Percentiles rank a stretch among this genome's conserved stretches.
phyloP scores from a whole-genome alignment of 2,113 vertebrate genomes.

The Scalopus aquaticus region DNA sequence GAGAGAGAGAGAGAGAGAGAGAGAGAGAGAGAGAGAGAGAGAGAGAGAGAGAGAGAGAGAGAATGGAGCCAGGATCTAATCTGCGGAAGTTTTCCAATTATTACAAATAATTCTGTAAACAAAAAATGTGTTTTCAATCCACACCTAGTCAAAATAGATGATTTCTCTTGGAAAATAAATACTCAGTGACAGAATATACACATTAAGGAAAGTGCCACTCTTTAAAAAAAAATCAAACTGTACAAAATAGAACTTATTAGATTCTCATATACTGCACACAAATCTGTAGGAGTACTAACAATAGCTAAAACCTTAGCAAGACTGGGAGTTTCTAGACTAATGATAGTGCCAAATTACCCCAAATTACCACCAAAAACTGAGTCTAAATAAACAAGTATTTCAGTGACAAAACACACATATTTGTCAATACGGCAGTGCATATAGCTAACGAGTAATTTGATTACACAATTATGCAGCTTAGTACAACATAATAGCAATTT shows the following conservation, averaged over 20 bases:
- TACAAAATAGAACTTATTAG: neutral
- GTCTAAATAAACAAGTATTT: slow-evolving; percentile 29
- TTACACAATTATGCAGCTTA: slow-evolving; percentile 35
- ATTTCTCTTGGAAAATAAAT: neutral
- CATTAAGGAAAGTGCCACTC: neutral
- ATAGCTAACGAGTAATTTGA: slow-evolving; percentile 17
- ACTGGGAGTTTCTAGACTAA: neutral
- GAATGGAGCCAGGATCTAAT: neutral
- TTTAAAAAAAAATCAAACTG: neutral
- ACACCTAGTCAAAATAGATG: neutral
- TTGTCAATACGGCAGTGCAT: neutral
- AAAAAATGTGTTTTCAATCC: neutral
- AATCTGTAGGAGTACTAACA: neutral
- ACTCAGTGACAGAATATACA: neutral
- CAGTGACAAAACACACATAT: neutral
- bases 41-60: too few species aligned
- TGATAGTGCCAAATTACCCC: neutral
- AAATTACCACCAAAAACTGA: neutral
- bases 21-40: too few species aligned
- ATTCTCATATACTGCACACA: neutral
- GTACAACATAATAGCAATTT: slow-evolving; percentile 47
- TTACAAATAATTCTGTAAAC: neutral
- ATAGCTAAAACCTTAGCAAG: neutral
- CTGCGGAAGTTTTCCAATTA: neutral
- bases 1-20: too few species aligned